Evolutionary conservation across 35 echinoderm and acorn worm species (phyloP).

Genomic region (Heliocidaris erythrogramma): DNA sequence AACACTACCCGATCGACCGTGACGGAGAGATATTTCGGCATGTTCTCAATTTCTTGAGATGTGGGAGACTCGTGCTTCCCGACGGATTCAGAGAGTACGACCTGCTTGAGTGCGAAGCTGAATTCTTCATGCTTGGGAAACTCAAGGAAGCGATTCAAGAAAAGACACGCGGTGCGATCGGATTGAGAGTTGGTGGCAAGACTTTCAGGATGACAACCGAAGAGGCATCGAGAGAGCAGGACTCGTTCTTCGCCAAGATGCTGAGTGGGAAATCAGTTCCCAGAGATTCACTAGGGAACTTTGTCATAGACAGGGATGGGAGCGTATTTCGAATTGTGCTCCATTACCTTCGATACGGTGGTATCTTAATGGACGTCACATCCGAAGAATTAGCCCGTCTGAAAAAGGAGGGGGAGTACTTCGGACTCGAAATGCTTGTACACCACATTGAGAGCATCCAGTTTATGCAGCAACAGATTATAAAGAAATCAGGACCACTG

Average conservation of each 20-base stretch:
- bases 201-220: not conserved
- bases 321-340: not conserved
- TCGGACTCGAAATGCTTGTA: not conserved
- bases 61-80: not conserved
- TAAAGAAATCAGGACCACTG: not conserved
- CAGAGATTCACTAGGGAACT: not conserved
- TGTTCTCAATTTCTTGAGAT: not conserved
- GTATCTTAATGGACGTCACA: not conserved
- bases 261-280: not conserved
- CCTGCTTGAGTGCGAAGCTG: not conserved
- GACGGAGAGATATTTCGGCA: not conserved
- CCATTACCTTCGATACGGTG: not conserved
- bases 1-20: not conserved
- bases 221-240: not conserved
- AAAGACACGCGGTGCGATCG: not conserved
- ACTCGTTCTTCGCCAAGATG: not conserved
- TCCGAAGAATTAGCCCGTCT: not conserved
- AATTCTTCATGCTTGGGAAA: not conserved
- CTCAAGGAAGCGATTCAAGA: not conserved
- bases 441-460: not conserved
- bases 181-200: not conserved
- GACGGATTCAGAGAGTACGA: not conserved
- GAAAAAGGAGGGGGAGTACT: conserved; percentile 8
- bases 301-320: not conserved
- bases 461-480: not conserved